Evolutionary conservation across 2,113 vertebrate species (phyloP), one percentile per base, ranked within the genome.

Genomic region (Poecile atricapillus): DNA sequence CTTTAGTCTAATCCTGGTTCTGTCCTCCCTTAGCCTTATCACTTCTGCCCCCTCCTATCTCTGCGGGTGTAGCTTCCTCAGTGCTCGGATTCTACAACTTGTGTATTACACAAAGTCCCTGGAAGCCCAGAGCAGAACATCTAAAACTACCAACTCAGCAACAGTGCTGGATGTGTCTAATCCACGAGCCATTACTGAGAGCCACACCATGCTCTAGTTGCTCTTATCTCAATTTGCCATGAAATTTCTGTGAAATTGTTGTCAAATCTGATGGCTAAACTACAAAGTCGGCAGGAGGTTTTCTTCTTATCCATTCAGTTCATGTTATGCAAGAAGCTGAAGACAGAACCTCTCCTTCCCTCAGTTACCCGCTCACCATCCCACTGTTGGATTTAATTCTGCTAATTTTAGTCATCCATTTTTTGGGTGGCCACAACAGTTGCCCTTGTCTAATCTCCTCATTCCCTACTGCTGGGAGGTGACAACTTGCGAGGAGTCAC

Each of bases 341-440:
- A 39, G 22, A 5, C 30, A 55, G 33, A 52, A 41, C 33, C 1
- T 39, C 23, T 13, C 17, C 19, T 77, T 87, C 62, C 17, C 23
- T 71, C 2, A 0, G 41, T 35, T 53, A 53, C 13, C 2, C 4
- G 24, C 59, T 85, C 37, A 28, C 35, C 14, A 23, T 35, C 24
- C 15, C n/a, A 7, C 10, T 53, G 31, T 10, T 63, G 15, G 37
- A 65, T 27, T 41, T 52, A 59, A 14, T 24, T 83, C 25, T 12
- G 3, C 13, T 41, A 0, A 8, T 68, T n/a, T 44, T 47, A 20
- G 14, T n/a, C 37, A 1, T 0, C 13, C 33, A 8, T 23, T 10
- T 31, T 82, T 75, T 15, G 14, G 16, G n/a, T 25, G 12, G 44
- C 27, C 41, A 11, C 53, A 59, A 9, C 28, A 33, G 31, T 28